These are phyloP conservation scores for Pipra filicauda DNA, from an alignment of 2,113 vertebrate genomes.

Conservation along the genomic window DNA sequence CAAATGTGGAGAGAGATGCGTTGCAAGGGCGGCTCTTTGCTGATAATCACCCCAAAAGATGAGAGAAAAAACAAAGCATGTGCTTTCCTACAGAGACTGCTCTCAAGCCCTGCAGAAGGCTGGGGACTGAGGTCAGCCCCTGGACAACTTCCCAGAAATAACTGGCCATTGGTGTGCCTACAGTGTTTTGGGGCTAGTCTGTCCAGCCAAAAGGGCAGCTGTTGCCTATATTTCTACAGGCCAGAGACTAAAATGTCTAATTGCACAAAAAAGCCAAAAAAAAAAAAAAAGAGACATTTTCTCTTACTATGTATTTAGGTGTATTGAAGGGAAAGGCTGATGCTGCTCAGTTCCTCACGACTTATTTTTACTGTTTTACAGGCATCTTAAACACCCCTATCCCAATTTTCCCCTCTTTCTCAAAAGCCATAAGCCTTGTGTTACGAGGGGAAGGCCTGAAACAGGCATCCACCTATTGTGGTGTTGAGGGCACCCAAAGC, in stretches of 20 bases:
- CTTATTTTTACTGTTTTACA: neutral
- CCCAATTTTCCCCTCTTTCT: neutral
- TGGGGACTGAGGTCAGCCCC: neutral
- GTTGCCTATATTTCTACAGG: neutral
- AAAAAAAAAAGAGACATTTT: neutral
- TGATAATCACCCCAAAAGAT: neutral
- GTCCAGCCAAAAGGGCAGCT: constrained; percentile 39
- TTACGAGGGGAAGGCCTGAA: neutral
- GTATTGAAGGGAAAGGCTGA: neutral
- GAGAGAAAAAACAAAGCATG: neutral
- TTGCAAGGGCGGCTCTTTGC: neutral
- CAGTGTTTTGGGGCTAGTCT: neutral
- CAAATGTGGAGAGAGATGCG: neutral
- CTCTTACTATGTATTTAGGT: neutral
- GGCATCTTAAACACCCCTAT: neutral
- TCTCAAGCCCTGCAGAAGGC: neutral
- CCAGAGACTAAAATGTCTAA: neutral
- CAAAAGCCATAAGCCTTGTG: neutral
- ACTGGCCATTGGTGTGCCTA: neutral
- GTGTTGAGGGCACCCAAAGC: neutral
- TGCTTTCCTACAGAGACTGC: neutral
- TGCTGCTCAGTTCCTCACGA: neutral
- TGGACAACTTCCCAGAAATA: constrained; percentile 21
- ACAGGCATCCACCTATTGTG: neutral
- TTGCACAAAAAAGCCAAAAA: neutral